phyloP scores from a whole-genome alignment of 2,797 vertebrate genomes.

The Macropodus opercularis region DNA sequence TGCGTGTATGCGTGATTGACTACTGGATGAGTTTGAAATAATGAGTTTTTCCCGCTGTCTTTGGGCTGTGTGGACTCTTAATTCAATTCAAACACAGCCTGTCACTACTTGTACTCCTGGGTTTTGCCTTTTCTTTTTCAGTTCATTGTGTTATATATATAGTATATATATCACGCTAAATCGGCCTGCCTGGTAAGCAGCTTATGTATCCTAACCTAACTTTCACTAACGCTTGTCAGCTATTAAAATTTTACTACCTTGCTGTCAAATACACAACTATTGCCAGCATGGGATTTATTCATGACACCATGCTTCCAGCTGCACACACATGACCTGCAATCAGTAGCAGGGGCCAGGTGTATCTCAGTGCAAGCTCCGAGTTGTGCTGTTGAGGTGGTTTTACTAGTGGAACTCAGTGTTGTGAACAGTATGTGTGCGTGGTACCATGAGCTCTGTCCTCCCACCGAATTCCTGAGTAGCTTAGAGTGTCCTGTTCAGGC shows the following conservation, averaged over 20 bases:
- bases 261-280: conserved; percentile 39
- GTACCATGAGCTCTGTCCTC: conserved; percentile 56
- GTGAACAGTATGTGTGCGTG: conserved; percentile 14
- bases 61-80: conserved; percentile 53
- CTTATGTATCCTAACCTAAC: conserved; percentile 37
- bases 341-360: conserved; percentile 1
- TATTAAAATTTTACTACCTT: conserved; percentile 60
- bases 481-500: conserved; percentile 19
- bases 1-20: conserved; percentile 50
- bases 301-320: conserved; percentile 14
- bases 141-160: too few species aligned
- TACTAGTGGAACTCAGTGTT: conserved; percentile 12
- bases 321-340: background rate
- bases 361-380: conserved; percentile 2
- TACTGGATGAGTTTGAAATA: conserved; percentile 61
- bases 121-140: conserved; percentile 39
- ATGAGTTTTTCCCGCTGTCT: conserved; percentile 62
- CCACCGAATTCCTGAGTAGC: conserved; percentile 42
- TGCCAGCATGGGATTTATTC: conserved; percentile 51
- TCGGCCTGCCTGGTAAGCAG: conserved; percentile 25
- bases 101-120: conserved; percentile 57
- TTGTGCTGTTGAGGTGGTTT: conserved; percentile 26
- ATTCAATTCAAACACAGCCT: conserved; percentile 63
- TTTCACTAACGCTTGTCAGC: conserved; percentile 63
- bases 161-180: conserved; percentile 5